Conservation (phyloP, 2,888 invertebrate genomes). For the Trachelus tabidus region DNA sequence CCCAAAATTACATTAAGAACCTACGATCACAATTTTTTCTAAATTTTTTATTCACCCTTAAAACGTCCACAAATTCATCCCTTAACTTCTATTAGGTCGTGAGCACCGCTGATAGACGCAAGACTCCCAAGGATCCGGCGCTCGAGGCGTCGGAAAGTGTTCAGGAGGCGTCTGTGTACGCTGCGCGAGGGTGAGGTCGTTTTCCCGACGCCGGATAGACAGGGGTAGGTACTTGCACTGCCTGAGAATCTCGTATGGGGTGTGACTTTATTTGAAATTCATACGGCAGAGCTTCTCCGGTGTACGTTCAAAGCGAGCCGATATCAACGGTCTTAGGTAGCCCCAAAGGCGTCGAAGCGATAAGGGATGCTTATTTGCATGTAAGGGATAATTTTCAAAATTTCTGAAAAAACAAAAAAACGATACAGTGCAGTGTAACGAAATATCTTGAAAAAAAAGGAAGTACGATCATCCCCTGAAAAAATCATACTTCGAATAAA, state of each 20-base stretch:
- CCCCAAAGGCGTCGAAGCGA: conserved; percentile 45
- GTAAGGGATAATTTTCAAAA: too few relatives aligned
- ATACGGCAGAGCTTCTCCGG: conserved; percentile 35
- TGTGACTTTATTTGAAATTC: conserved; percentile 50
- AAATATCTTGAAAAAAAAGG: too few relatives aligned
- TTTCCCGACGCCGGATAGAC: conserved; percentile 16
- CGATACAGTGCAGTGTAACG: too few relatives aligned
- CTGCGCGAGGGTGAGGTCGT: background rate
- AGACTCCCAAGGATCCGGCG: conserved; percentile 28
- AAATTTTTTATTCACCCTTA: too few relatives aligned
- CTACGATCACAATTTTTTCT: too few relatives aligned
- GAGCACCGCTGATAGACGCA: conserved; percentile 32
- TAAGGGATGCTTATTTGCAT: too few relatives aligned
- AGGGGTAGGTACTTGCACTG: conserved; percentile 4
- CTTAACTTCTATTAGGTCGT: background rate
- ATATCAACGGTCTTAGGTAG: conserved; percentile 43
- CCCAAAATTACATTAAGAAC: accelerated
- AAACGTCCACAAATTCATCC: background rate
- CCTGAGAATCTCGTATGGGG: conserved; percentile 17
- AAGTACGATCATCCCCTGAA: too few relatives aligned
- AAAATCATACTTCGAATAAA: too few relatives aligned
- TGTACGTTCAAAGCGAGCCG: conserved; percentile 43
- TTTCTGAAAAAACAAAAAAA: too few relatives aligned
- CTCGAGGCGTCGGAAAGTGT: conserved; percentile 24
- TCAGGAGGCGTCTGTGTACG: background rate